These are phyloP conservation scores for Drosophila incognita DNA, from an alignment of 2,888 invertebrate genomes.

Conservation along the genomic window DNA sequence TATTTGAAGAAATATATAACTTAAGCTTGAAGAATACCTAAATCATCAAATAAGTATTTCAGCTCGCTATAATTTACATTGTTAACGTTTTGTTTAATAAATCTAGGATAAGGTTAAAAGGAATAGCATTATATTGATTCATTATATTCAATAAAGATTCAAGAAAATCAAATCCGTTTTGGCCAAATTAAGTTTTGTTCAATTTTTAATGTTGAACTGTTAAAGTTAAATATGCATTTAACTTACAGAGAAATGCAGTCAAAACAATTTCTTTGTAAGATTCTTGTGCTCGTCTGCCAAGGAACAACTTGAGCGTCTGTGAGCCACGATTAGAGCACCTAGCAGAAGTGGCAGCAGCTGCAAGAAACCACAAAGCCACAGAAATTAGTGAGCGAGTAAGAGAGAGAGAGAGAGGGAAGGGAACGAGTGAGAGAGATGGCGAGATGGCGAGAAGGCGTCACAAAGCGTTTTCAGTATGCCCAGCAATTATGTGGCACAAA, in stretches of 20 bases:
- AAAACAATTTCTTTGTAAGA: constrained; percentile 6
- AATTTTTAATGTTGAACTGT: neutral
- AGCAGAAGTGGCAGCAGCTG: constrained; percentile 34
- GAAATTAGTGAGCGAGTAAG: neutral
- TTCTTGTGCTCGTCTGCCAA: neutral
- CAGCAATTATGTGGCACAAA: constrained; percentile 73
- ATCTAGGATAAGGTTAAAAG: neutral
- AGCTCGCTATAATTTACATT: neutral
- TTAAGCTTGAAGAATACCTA: neutral
- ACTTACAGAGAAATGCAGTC: neutral
- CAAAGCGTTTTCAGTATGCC: constrained; percentile 27
- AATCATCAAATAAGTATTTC: neutral
- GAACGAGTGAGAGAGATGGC: neutral
- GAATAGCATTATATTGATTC: neutral
- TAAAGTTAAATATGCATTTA: neutral
- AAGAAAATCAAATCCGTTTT: neutral
- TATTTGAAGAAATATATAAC: neutral
- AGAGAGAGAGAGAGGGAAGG: too few relatives aligned
- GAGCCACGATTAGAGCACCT: constrained; percentile 70
- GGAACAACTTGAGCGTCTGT: constrained; percentile 33
- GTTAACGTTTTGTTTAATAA: neutral
- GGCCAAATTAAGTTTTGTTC: neutral
- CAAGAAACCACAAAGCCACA: constrained; percentile 29
- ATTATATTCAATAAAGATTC: neutral
- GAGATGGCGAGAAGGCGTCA: constrained; percentile 8